Evolutionary conservation across 2,113 vertebrate species (phyloP).

Genomic region (Tenrec ecaudatus): DNA sequence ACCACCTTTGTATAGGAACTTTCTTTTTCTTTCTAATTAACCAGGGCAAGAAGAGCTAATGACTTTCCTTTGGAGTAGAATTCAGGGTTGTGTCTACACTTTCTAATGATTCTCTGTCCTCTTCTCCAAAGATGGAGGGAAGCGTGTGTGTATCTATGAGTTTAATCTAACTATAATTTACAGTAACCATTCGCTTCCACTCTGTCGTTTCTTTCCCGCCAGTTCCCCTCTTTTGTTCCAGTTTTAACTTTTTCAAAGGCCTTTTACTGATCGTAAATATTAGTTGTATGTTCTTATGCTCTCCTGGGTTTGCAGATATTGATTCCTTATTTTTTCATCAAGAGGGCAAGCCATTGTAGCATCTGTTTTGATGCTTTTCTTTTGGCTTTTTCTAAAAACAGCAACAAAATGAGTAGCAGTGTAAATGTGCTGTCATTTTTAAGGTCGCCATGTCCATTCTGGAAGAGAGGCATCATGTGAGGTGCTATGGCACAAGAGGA

Average conservation of each 20-base stretch:
- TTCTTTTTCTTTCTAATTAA: slow-evolving; percentile 26
- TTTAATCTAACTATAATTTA: slow-evolving; percentile 29
- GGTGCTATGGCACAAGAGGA: not conserved
- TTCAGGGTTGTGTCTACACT: not conserved
- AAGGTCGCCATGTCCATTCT: not conserved
- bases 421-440: not conserved
- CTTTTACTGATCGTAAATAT: not conserved
- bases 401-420: not conserved
- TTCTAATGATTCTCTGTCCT: slow-evolving; percentile 14
- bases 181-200: not conserved
- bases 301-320: not conserved
- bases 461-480: not conserved
- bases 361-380: not conserved
- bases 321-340: not conserved
- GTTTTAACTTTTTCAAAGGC: slow-evolving; percentile 1
- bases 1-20: slow-evolving; percentile 42
- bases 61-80: slow-evolving; percentile 48
- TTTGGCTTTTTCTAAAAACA: slow-evolving; percentile 37
- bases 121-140: not conserved
- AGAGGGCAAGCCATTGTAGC: not conserved
- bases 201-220: not conserved
- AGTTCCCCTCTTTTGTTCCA: not conserved
- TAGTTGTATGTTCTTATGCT: not conserved
- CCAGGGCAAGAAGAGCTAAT: slow-evolving; percentile 39
- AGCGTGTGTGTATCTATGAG: not conserved